Percentiles rank a stretch among this genome's conserved stretches.
These are phyloP conservation scores for Macaca fascicularis DNA, from an alignment of 2,113 vertebrate genomes.

Conservation along the genomic window T2T-MFA8v1.1 NC_088395.1:27661001-27661500, in stretches of 20 bases:
- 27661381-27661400: not conserved
- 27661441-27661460: not conserved
- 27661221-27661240: not conserved
- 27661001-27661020: not conserved
- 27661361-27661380: not conserved
- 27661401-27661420: not conserved
- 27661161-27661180: constrained; percentile 23
- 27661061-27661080: not conserved
- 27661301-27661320: not conserved
- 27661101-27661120: not conserved
- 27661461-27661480: not conserved
- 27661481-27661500: not conserved
- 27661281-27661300: not conserved
- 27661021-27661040: not conserved
- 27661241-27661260: not conserved
- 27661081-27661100: not conserved
- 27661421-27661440: not conserved
- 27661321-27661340: not conserved
- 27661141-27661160: not conserved
- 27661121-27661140: not conserved
- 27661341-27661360: not conserved
- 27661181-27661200: not conserved
- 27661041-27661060: constrained; percentile 46
- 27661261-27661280: constrained; percentile 27
- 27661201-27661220: not conserved